Base-by-base conservation (phyloP, 2,888 invertebrate genomes). In the Crocallis elinguaria region DNA sequence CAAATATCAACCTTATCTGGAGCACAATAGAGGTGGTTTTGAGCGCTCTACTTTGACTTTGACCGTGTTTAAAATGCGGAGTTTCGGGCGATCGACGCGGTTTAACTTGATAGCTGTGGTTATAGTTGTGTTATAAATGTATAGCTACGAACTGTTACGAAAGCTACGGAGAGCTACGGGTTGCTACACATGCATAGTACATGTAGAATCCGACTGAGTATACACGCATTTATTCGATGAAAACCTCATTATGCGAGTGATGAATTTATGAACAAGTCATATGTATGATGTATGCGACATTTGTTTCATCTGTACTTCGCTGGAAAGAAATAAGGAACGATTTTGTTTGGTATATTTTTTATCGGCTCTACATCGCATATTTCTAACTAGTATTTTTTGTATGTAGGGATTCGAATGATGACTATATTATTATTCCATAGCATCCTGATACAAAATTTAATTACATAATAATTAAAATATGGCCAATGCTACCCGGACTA, bases 1-100 rank as follows among this genome's bases (percentile, higher is more conserved):
- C 45, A 16, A 66, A 51, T 54, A 60, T 52, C 30, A 48, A 60
- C 64, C 51, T 48, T 74, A 62, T 33, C 0, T 0, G 0, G 0
- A 5, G 3, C 0, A 0, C 0, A 9, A 53, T 66, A 69, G 9
- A 38, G 53, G 39, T 5, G 11, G 53, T 17, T 27, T 39, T 35
- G n/a, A 11, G 5, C 5, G 19, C 1, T 4, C 7, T 46, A 1
- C 14, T 12, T 6, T 14, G 38, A 27, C 39, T 36, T 41, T 19
- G 12, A 38, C 17, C 0, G 3, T 12, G 21, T 42, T 14, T 57
- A 29, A 14, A 57, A 42, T 36, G 41, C 45, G 56, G 48, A 9
- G 43, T 48, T 56, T 60, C 33, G 23, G 44, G 55, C 12, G 27
- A 44, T 45, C 39, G 39, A 62, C 57, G 46, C 54, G 44, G 43